These are phyloP conservation scores for Calyptomena viridis DNA, from an alignment of 2,113 vertebrate genomes.

Conservation along the genomic window DNA sequence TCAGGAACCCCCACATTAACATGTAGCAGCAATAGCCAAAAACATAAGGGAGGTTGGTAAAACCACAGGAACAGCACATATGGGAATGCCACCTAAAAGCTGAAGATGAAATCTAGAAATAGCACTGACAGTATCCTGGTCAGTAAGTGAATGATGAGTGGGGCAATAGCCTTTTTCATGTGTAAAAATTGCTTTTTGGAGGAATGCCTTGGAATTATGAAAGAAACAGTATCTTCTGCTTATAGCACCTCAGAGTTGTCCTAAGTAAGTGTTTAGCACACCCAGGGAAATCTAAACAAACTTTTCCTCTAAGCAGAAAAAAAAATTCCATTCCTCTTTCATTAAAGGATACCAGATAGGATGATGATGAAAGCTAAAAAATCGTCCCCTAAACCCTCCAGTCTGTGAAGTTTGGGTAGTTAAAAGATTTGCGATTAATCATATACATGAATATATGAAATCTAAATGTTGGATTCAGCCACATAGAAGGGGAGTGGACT, in stretches of 20 bases:
- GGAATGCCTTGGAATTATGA: not conserved
- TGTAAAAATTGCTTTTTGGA: not conserved
- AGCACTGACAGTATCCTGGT: not conserved
- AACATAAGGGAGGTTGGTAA: not conserved
- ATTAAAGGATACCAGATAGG: not conserved
- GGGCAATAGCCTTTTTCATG: not conserved
- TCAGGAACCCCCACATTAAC: not conserved
- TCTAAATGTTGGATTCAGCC: not conserved
- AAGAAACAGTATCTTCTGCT: not conserved
- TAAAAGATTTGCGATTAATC: not conserved
- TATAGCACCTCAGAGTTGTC: not conserved
- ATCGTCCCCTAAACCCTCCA: not conserved
- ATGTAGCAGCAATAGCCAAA: not conserved
- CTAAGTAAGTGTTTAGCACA: not conserved
- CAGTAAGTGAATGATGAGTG: not conserved
- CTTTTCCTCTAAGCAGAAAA: not conserved
- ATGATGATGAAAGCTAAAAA: not conserved
- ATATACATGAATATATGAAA: not conserved
- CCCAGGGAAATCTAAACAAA: not conserved
- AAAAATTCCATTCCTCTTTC: not conserved
- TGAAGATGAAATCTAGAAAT: not conserved
- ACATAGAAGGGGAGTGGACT: not conserved
- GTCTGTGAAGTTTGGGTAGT: not conserved
- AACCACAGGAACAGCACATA: not conserved
- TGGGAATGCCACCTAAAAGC: not conserved